Evolutionary conservation across 1,140 invertebrate genomes (phyloP).

Genomic region (fruit fly (Drosophila melanogaster)): DNA sequence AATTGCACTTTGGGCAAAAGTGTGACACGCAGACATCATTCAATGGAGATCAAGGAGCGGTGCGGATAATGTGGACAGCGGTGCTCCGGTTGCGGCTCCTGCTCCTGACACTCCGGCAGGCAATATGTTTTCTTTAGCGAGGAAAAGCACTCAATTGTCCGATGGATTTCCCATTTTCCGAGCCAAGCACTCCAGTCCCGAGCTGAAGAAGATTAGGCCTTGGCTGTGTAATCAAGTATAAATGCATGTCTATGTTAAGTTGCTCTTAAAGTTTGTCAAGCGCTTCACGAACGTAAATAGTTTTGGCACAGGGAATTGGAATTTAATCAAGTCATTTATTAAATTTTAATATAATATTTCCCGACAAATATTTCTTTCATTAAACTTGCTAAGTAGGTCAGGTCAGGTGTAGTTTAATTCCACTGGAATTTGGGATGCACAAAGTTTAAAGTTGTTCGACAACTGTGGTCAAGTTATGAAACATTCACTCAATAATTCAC

Average conservation of each 20-base stretch:
- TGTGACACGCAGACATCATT: constrained; percentile 40
- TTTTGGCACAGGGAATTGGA: neutral
- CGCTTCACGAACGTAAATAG: constrained; percentile 4
- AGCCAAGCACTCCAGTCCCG: neutral
- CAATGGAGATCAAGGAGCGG: constrained; percentile 33
- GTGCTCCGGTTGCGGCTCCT: neutral
- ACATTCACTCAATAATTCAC: neutral
- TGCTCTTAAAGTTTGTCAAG: constrained; percentile 4
- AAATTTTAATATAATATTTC: neutral
- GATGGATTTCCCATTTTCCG: constrained; percentile 25
- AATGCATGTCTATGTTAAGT: constrained; percentile 3
- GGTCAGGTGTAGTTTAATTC: too few relatives aligned
- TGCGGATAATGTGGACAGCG: constrained; percentile 4
- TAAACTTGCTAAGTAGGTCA: too few relatives aligned
- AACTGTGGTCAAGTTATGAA: neutral
- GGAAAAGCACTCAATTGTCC: constrained; percentile 40
- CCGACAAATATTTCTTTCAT: too few relatives aligned
- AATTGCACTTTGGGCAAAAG: constrained; percentile 65
- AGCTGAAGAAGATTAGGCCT: neutral
- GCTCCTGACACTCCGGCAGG: constrained; percentile 30
- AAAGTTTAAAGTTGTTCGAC: neutral
- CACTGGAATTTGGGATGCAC: too few relatives aligned
- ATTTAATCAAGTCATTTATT: neutral
- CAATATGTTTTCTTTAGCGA: constrained; percentile 37
- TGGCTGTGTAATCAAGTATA: constrained; percentile 26